Evolutionary conservation across 2,888 invertebrate genomes (phyloP), one percentile per base, ranked within the genome.

Genomic region (Diploptera punctata): DNA sequence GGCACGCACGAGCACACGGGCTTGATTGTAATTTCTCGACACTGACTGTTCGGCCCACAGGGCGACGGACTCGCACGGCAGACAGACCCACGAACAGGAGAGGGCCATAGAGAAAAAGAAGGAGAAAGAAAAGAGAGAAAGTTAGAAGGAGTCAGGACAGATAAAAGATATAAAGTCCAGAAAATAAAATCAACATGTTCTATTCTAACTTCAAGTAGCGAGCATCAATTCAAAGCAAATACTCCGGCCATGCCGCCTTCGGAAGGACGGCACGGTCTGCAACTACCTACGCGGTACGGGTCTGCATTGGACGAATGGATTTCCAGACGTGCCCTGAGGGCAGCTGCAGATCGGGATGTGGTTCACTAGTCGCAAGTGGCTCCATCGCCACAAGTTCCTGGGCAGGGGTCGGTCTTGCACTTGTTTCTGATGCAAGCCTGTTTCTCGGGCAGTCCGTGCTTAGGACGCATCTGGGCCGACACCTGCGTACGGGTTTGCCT

Each of bases 331-430:
- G 78, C 87, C 89, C 33, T 83, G 81, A n/a, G 90, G 89, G 81
- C 94, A 94, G 52, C 87, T 87, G 79, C 94, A 94, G 78, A 90
- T 89, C 9, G 94, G 91, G 80, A 91, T 88, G 79, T 94, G 94
- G 79, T 91, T 91, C 44, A 90, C 86, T 2, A 91, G 77, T 89
- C 85, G 81, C 94, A 94, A 71, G 89, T 80, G 1, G 94, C 93
- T 79, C 89, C 89, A 75, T 85, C 83, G n/a, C 93, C 94, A 81
- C 94, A 94, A n/a, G 90, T 90, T 76, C 90, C 91, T 13, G 87
- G 85, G 79, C 93, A 94, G 38, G 92, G 91, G 82, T 92, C 87
- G 18, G 86, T 80, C n/a, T n/a, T n/a, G 78, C 92, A 92, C 80
- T 88, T 90, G 78, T 89, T 89, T 79, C 87, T 86, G 26, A 91